Percentiles rank a stretch among this genome's conserved stretches.
Evolutionary conservation across 1,140 invertebrate genomes (phyloP).

Genomic region (Pachyrhynchus sulphureomaculatus): DNA sequence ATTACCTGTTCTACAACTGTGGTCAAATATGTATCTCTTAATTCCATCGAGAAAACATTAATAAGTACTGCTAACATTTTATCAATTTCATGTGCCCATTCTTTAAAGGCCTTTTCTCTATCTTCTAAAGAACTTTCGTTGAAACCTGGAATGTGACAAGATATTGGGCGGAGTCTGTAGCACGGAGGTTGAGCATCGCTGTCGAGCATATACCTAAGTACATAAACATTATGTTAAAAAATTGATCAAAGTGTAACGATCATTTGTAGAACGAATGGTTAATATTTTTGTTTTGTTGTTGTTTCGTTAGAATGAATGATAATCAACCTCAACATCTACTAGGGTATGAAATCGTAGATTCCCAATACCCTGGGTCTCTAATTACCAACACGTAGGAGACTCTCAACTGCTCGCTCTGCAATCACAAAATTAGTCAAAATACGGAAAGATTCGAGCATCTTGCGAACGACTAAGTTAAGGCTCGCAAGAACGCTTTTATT

Average conservation of each 20-base stretch:
- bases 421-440: too few relatives aligned
- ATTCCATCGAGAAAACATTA: slow-evolving; percentile 68
- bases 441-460: too few relatives aligned
- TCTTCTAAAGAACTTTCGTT: slow-evolving; percentile 53
- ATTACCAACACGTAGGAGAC: too few relatives aligned
- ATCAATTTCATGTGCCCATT: slow-evolving; percentile 62
- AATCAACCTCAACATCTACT: too few relatives aligned
- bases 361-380: too few relatives aligned
- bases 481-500: too few relatives aligned
- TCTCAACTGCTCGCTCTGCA: too few relatives aligned
- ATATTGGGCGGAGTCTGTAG: slow-evolving; percentile 67
- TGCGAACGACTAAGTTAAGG: too few relatives aligned
- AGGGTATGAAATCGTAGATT: too few relatives aligned
- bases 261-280: too few relatives aligned
- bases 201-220: slow-evolving; percentile 51
- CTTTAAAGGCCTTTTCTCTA: slow-evolving; percentile 54
- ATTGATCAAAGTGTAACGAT: not conserved
- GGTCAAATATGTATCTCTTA: slow-evolving; percentile 75
- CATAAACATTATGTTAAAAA: not conserved
- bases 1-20: slow-evolving; percentile 76
- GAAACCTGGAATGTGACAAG: slow-evolving; percentile 57
- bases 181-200: slow-evolving; percentile 68
- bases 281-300: too few relatives aligned
- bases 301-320: too few relatives aligned
- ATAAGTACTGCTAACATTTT: slow-evolving; percentile 67